Percentiles rank a stretch among this genome's conserved stretches.
These are phyloP conservation scores for Passerculus sandwichensis DNA, from an alignment of 2,797 vertebrate genomes.

Conservation along the genomic window DNA sequence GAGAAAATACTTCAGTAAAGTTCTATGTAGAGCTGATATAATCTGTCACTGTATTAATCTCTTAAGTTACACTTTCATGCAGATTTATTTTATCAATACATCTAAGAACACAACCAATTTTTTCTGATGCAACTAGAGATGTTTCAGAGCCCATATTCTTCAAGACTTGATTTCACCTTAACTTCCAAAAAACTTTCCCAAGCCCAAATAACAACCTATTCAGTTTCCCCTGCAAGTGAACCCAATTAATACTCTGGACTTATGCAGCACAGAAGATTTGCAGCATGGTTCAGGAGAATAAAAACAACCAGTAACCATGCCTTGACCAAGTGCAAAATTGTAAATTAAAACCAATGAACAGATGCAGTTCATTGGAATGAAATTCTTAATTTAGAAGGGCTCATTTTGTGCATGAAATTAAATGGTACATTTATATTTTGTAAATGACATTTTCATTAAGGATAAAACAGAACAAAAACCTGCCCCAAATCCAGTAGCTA, in stretches of 20 bases:
- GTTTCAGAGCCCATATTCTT: neutral
- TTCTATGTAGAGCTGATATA: neutral
- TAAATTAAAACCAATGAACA: neutral
- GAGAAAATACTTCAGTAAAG: neutral
- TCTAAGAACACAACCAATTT: neutral
- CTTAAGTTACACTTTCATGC: neutral
- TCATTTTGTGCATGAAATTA: neutral
- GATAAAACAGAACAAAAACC: constrained; percentile 65
- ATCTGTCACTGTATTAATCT: neutral
- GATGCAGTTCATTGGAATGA: neutral
- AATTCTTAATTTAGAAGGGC: neutral
- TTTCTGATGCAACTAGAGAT: neutral
- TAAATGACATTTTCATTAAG: neutral
- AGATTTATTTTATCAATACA: neutral
- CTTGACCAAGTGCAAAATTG: neutral
- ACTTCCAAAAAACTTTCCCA: neutral
- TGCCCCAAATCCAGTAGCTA: constrained; percentile 90
- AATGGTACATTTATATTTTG: neutral
- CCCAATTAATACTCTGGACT: neutral
- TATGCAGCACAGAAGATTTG: neutral
- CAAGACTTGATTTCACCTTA: neutral
- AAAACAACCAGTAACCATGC: neutral
- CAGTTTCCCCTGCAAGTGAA: neutral
- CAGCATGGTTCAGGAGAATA: neutral
- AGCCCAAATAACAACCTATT: neutral